These are phyloP conservation scores for Muscicapa comitata DNA, from an alignment of 2,797 vertebrate genomes.

Conservation along the genomic window DNA sequence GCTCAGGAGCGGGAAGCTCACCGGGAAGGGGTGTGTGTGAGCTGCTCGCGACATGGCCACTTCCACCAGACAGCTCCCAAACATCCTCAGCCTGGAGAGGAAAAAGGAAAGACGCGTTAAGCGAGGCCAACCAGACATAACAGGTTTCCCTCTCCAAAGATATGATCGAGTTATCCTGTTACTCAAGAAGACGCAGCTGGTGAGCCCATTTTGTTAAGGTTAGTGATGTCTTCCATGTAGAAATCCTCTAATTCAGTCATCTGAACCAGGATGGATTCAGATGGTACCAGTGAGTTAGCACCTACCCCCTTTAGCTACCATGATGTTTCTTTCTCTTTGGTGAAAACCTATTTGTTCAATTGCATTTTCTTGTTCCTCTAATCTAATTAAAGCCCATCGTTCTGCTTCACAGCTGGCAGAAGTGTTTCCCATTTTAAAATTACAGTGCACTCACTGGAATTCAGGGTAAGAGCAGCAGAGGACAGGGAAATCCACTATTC, in stretches of 20 bases:
- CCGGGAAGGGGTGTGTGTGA: constrained; percentile 42
- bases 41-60: constrained; percentile 75
- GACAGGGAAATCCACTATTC: not conserved
- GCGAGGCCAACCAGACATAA: not conserved
- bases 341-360: constrained; percentile 27
- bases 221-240: not conserved
- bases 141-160: not conserved
- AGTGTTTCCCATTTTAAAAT: constrained; percentile 1
- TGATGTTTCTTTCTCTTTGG: not conserved
- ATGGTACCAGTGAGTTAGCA: not conserved
- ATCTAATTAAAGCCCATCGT: constrained; percentile 10
- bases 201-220: not conserved
- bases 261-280: not conserved
- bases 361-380: constrained; percentile 20
- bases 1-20: constrained; percentile 70
- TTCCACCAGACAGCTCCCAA: constrained; percentile 25
- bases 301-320: not conserved
- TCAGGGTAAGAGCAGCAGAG: not conserved
- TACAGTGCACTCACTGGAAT: not conserved
- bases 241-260: not conserved
- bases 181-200: not conserved
- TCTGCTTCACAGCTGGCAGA: constrained; percentile 15
- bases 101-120: not conserved
- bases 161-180: not conserved
- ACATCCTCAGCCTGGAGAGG: constrained; percentile 70